Evolutionary conservation across 1,140 invertebrate species (phyloP).

Genomic region (Gyrodactylus salaris): DNA sequence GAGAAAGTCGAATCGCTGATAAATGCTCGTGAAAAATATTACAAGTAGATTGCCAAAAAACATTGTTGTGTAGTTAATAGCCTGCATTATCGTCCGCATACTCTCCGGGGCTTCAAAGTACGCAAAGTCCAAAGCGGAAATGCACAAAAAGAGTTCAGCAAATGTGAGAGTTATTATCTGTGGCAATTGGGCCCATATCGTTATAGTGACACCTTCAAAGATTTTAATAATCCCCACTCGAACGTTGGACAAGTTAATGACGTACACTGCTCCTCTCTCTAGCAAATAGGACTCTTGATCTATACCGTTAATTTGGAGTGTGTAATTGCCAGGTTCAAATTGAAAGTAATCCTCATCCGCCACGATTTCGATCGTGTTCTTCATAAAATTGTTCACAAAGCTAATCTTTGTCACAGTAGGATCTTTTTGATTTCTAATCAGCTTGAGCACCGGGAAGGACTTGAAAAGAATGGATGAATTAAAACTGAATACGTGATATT

Average conservation of each 20-base stretch:
- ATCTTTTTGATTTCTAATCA: no score
- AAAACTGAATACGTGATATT: neutral
- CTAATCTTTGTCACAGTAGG: neutral
- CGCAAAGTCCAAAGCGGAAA: conserved; percentile 60
- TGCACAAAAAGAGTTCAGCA: conserved; percentile 50
- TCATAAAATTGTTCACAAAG: neutral
- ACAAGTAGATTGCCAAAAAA: conserved; percentile 62
- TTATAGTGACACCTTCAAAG: neutral
- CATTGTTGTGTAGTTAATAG: conserved; percentile 50
- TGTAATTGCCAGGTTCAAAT: neutral
- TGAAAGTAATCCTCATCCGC: neutral
- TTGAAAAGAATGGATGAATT: neutral
- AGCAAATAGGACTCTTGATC: neutral
- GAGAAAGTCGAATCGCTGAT: neutral
- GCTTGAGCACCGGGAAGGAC: neutral
- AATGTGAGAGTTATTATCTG: conserved; percentile 51
- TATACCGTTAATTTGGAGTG: neutral
- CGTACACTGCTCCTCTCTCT: neutral
- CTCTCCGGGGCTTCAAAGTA: conserved; percentile 50
- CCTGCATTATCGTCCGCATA: conserved; percentile 64
- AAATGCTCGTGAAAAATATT: conserved; percentile 33
- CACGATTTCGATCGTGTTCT: neutral
- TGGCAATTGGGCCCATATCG: conserved; percentile 33
- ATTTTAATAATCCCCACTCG: neutral
- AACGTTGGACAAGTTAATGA: neutral